A percentile compares a stretch with the other conserved stretches of the same genome.
These are phyloP conservation scores for Stenodema calcarata DNA, from an alignment of 2,888 invertebrate species.

Conservation along the genomic window DNA sequence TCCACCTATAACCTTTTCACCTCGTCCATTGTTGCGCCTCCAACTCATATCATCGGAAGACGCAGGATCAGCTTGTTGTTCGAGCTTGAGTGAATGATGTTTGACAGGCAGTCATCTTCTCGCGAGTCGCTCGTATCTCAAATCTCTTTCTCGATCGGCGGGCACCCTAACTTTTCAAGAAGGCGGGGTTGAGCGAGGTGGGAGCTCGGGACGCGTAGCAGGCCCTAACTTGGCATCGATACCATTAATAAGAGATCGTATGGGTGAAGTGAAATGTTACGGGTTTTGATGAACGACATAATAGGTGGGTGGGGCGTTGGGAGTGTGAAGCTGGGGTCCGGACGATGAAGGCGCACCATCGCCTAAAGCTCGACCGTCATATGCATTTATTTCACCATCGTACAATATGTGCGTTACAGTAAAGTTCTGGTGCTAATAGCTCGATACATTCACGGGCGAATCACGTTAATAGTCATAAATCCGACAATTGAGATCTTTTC, in stretches of 20 bases:
- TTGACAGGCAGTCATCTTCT: neutral
- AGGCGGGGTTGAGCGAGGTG: neutral
- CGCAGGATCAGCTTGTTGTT: neutral
- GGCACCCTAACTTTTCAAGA: neutral
- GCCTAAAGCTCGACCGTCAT: neutral
- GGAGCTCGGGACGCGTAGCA: neutral
- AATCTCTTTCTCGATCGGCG: neutral
- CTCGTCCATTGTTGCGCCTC: neutral
- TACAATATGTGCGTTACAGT: no score
- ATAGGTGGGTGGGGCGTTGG: neutral
- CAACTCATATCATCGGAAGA: neutral
- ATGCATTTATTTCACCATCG: no score
- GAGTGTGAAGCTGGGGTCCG: neutral
- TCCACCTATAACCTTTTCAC: neutral
- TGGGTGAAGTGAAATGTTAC: neutral
- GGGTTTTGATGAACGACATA: neutral
- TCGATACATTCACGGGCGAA: no score
- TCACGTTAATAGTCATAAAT: no score
- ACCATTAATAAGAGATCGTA: neutral
- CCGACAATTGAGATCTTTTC: no score
- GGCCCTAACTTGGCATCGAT: neutral
- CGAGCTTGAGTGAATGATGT: neutral
- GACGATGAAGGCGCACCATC: neutral
- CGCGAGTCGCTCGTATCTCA: neutral
- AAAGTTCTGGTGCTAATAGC: no score